phyloP scores from a whole-genome alignment of 2,797 vertebrate genomes.

The Helarctos malayanus region DNA sequence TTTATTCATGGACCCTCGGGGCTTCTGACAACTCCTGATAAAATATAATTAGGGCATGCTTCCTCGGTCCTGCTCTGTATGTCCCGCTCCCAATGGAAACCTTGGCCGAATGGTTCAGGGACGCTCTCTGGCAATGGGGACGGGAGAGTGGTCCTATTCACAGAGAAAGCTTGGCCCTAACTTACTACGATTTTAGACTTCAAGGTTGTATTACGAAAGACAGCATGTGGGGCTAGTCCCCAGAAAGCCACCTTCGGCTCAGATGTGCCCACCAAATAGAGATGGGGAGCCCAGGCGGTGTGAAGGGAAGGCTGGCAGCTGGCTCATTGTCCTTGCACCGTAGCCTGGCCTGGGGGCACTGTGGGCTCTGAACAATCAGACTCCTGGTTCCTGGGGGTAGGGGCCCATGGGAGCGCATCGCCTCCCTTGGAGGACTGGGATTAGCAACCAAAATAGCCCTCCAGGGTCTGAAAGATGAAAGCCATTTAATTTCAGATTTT shows the following conservation, averaged over 20 bases:
- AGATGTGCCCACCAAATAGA: background rate
- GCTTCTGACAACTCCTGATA: background rate
- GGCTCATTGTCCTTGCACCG: background rate
- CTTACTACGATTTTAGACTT: background rate
- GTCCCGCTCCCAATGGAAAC: background rate
- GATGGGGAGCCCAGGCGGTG: background rate
- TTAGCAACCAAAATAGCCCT: background rate
- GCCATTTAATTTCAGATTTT: background rate
- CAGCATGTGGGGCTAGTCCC: background rate
- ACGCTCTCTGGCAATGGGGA: fast-evolving
- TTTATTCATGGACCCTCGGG: background rate
- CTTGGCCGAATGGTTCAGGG: background rate
- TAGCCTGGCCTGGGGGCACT: background rate
- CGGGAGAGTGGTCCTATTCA: background rate
- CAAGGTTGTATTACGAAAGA: background rate
- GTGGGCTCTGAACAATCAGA: background rate
- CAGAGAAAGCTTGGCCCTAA: background rate
- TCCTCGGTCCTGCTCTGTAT: background rate
- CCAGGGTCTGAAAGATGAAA: background rate
- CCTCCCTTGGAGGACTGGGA: background rate
- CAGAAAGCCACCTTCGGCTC: background rate
- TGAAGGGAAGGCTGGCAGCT: background rate
- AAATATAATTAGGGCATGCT: background rate
- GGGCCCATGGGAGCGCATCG: background rate
- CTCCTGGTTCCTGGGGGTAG: background rate